Evolutionary conservation across 2,888 invertebrate species (phyloP), one percentile per base, ranked within the genome.

Genomic region (Gari tellinella): DNA sequence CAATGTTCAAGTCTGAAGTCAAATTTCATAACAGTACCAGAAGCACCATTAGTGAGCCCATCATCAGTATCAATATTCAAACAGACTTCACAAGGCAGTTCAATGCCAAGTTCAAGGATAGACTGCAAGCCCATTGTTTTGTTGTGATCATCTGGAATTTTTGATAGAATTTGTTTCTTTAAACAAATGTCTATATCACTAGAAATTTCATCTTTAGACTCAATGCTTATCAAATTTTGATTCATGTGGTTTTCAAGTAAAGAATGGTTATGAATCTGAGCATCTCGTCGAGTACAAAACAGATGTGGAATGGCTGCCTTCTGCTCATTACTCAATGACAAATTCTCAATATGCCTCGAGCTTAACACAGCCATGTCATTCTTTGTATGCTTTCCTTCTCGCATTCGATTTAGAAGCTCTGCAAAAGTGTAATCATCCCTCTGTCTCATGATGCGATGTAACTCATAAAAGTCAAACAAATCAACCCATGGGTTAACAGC

Each of bases 381-480:
- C 10, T 55, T 26, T 17, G 57, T 65, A 48, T 55, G 63, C 15
- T 43, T 19, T 3, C 62, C 53, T 62, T 62, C 52, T 52, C 79
- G 45, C 14, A 81, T 48, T 46, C 79, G 64, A 45, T 81, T 81
- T 12, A 81, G 56, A 12, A 81, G 31, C 40, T 49, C 14, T 52
- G 81, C 77, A 77, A 80, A 81, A 4, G 23, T 25, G 17, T 31
- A 17, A 56, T 77, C 73, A 64, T 77, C 79, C 55, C 69, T 77
- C 61, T 81, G 81, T 21, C 81, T 41, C 81, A 81, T 77, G 7
- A 81, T 72, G 51, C 19, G 31, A 8, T 48, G 25, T 14, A 66
- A 31, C 26, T 65, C 56, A 40, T 48, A 49, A 17, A 48, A 49
- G 8, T 57, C 10, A 43, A 62, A 62, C 37, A 62, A 15, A 37